Percentiles rank a stretch among this genome's conserved stretches.
Evolutionary conservation across 2,113 vertebrate genomes (phyloP).

Genomic region (Sitta europaea): DNA sequence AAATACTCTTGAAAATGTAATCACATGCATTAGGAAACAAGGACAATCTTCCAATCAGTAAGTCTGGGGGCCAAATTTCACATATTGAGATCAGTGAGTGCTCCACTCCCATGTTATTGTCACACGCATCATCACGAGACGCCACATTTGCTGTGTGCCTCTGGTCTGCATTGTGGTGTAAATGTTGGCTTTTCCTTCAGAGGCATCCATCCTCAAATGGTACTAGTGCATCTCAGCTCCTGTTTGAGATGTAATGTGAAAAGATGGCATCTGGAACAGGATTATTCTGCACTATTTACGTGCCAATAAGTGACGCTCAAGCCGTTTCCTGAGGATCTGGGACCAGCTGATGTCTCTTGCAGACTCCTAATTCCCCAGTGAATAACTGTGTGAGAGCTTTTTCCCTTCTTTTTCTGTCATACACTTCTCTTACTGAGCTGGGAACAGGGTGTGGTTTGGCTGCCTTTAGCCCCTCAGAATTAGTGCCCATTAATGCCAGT

Average conservation of each 20-base stretch:
- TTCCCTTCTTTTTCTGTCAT: background rate
- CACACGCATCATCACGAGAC: accelerated
- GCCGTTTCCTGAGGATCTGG: background rate
- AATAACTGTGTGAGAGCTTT: background rate
- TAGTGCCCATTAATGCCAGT: background rate
- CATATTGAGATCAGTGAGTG: accelerated
- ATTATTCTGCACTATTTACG: background rate
- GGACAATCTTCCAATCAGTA: background rate
- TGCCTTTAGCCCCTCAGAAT: background rate
- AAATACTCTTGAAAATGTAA: background rate
- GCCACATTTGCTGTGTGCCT: accelerated
- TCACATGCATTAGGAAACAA: background rate
- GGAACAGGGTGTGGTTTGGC: accelerated
- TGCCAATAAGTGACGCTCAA: background rate
- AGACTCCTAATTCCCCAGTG: background rate
- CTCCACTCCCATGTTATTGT: accelerated
- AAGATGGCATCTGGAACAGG: background rate
- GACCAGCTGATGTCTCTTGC: background rate
- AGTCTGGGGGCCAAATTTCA: background rate
- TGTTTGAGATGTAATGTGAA: background rate
- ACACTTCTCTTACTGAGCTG: background rate
- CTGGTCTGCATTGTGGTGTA: background rate
- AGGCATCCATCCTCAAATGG: background rate
- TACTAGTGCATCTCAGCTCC: background rate
- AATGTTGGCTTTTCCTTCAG: background rate